These are phyloP conservation scores for Eubasilissa splendida DNA, from an alignment of 2,888 invertebrate species.

Conservation along the genomic window DNA sequence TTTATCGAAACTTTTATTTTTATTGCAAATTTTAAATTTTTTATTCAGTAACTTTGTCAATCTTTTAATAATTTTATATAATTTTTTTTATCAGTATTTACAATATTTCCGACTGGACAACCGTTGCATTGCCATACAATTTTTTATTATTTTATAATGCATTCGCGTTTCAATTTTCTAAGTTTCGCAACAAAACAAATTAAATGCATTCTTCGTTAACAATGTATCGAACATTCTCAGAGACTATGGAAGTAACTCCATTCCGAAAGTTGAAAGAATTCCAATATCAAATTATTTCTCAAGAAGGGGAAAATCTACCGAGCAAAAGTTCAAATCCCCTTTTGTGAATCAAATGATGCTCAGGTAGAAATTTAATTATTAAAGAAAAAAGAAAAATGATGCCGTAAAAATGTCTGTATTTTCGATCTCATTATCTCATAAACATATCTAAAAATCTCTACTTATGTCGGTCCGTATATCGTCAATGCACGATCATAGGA, in stretches of 20 bases:
- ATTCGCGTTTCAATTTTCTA: neutral
- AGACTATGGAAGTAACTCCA: neutral
- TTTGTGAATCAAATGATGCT: constrained; percentile 12
- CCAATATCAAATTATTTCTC: constrained; percentile 32
- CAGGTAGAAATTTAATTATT: constrained; percentile 15
- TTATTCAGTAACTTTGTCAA: no score
- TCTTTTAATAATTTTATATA: no score
- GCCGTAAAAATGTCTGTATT: no score
- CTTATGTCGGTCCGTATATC: no score
- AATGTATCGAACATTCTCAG: constrained; percentile 1
- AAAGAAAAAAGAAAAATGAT: neutral
- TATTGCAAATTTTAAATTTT: no score
- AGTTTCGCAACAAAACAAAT: constrained; percentile 4
- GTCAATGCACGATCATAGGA: no score
- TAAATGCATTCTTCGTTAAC: neutral
- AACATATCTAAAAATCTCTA: no score
- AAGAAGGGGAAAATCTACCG: constrained; percentile 3
- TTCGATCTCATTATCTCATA: no score
- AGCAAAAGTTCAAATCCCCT: constrained; percentile 1
- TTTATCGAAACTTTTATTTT: no score
- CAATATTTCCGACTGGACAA: no score
- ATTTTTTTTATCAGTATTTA: neutral
- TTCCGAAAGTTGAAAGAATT: constrained; percentile 21
- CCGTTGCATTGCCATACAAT: no score
- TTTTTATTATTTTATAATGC: neutral